These are phyloP conservation scores for Doris montereyensis DNA, from an alignment of 2,888 invertebrate species.

Conservation along the genomic window DNA sequence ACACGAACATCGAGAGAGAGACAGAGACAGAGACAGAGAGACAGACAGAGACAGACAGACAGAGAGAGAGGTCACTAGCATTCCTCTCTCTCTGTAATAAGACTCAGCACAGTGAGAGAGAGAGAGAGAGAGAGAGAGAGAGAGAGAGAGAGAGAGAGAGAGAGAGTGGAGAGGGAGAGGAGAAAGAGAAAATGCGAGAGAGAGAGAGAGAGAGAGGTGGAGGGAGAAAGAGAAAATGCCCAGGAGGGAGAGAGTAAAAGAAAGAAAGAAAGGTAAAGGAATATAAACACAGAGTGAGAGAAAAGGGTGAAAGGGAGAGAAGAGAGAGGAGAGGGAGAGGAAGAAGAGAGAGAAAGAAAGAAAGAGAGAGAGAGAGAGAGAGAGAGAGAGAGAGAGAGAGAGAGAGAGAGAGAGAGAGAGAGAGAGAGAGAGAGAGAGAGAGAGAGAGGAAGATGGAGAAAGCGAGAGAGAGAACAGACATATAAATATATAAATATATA, in stretches of 20 bases:
- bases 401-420: background rate
- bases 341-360: background rate
- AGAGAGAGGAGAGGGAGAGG: background rate
- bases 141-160: background rate
- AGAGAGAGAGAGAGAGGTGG: background rate
- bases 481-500: constrained; percentile 1
- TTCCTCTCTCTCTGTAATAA: too few species aligned
- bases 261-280: background rate
- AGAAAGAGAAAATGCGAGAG: background rate
- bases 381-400: background rate
- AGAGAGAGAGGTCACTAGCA: too few species aligned
- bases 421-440: constrained; percentile 27
- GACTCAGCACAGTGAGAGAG: background rate
- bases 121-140: constrained; percentile 7
- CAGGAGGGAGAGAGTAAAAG: background rate
- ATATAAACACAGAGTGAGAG: background rate
- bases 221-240: background rate
- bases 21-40: too few species aligned
- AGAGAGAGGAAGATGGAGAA: background rate
- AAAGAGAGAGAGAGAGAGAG: background rate
- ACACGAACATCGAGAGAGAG: too few species aligned
- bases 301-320: background rate
- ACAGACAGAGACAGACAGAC: too few species aligned
- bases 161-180: background rate
- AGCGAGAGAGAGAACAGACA: background rate